Evolutionary conservation across 2,888 invertebrate species (phyloP), one percentile per base, ranked within the genome.

Genomic region (Nomada goodeniana): DNA sequence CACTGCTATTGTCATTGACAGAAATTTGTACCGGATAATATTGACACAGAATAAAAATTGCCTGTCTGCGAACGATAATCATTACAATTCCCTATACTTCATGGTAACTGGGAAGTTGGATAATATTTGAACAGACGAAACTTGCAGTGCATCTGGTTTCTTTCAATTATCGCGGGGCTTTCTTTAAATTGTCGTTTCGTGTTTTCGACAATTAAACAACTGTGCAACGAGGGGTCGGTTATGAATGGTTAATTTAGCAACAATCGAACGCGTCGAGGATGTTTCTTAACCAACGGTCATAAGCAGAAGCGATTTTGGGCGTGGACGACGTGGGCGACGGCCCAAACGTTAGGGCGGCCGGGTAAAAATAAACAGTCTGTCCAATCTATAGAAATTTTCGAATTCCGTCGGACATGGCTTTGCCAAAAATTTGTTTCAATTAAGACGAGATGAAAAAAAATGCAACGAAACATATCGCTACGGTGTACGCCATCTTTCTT

Each of bases 331-430:
- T 61, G 61, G 63, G 55, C 67, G 79, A 78, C 42, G 71, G 63
- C 57, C 72, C 64, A 73, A 64, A 68, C 72, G 36, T 59, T 72
- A 64, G 69, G 64, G 29, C 69, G 63, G 47, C 11, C 23, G 52
- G 71, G 52, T 69, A 79, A 79, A 80, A 80, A 79, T 80, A 79
- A 80, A 73, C 79, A 64, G 23, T 4, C 2, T 18, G 11, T n/a
- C 42, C 64, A 52, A 76, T 64, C 69, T 52, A 59, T 57, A 50
- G 23, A 67, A 72, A 78, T 55, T 53, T 68, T 52, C 13, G 4
- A 36, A 36, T 36, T 36, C 36, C 36, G 7, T 36, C 36, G 7
- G 36, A 36, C 36, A 7, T 1, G 36, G 7, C 36, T 36, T 36
- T 36, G 36, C 36, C 36, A 36, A 36, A 36, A 36, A 36, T 36